Evolutionary conservation across 2,797 vertebrate genomes (phyloP), one percentile per base, ranked within the genome.

Genomic region (Geotrypetes seraphini): DNA sequence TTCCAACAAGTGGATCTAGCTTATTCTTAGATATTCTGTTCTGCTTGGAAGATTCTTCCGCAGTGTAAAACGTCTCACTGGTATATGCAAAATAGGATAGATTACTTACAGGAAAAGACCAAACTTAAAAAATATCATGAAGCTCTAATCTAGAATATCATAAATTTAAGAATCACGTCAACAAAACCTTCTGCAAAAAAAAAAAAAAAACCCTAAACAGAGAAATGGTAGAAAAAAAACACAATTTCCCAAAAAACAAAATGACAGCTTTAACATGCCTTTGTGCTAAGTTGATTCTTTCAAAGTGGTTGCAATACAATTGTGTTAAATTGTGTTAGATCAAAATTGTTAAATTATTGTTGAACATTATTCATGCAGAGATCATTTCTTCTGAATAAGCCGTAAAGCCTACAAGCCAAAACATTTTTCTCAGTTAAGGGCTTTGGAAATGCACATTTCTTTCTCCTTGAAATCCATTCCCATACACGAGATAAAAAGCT

Each of bases 1-100:
- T 39, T 72, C 44, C 11, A 50, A 27, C 7, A 65, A 50, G 35
- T 35, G 32, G 29, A 47, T 40, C 57, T 61, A 60, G 13, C 36
- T 74, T 55, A 31, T 22, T 29, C 6, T 12, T 30, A 63, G 56
- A 47, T 33, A 51, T 18, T 15, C 31, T 42, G 27, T 44, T 50
- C 50, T 31, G 10, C n/a, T 18, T 47, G 49, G 47, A 53, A 53
- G 19, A 22, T 32, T 40, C 25, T 44, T 46, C 12, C 25, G 45
- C 7, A 16, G 36, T 24, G 39, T 33, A 37, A 38, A 23, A 29
- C 25, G 50, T 47, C 33, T 9, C 31, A 45, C 26, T 38, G 10
- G 32, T 32, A 54, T 22, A 24, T 1, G 48, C 14, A 15, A 51
- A 36, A 44, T 28, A 41, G n/a, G n/a, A n/a, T n/a, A n/a, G n/a